These are phyloP conservation scores for Antheraea mylitta DNA, from an alignment of 1,140 invertebrate species.

Conservation along the genomic window DNA sequence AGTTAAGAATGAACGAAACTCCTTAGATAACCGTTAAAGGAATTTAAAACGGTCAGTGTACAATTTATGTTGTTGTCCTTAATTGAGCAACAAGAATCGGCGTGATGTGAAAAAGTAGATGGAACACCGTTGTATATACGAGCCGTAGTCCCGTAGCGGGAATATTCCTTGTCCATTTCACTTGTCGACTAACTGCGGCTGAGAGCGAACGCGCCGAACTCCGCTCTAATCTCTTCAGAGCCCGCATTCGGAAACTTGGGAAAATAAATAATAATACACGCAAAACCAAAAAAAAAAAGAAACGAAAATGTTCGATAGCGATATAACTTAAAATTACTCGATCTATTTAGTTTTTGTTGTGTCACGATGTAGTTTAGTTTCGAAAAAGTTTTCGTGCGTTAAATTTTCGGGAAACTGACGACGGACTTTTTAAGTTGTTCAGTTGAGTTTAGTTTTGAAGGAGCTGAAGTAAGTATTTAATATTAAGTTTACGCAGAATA, in stretches of 20 bases:
- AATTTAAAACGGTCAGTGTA: conserved; percentile 27
- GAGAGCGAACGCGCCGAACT: conserved; percentile 29
- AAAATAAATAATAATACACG: not conserved
- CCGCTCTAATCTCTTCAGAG: not conserved
- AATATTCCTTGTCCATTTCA: conserved; percentile 38
- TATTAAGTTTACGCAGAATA: not conserved
- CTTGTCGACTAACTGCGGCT: conserved; percentile 35
- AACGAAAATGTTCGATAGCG: conserved; percentile 10
- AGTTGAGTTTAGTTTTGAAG: not conserved
- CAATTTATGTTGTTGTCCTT: conserved; percentile 34
- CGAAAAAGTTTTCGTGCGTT: not conserved
- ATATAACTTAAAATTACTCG: conserved; percentile 3
- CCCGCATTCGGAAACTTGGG: conserved; percentile 8
- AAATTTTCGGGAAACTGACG: not conserved
- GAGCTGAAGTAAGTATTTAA: not conserved
- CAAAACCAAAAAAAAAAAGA: not conserved
- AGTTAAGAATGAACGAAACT: too few species aligned
- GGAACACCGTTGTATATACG: conserved; percentile 26
- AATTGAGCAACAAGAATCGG: conserved; percentile 35
- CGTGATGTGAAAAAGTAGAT: conserved; percentile 29
- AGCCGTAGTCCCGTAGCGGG: conserved; percentile 23
- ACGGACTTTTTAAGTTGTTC: not conserved
- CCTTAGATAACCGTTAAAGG: too few species aligned
- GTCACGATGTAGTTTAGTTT: not conserved
- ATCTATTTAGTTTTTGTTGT: not conserved